Evolutionary conservation across 2,797 vertebrate genomes (phyloP), one percentile per base, ranked within the genome.

Genomic region (Neomorphus geoffroyi): DNA sequence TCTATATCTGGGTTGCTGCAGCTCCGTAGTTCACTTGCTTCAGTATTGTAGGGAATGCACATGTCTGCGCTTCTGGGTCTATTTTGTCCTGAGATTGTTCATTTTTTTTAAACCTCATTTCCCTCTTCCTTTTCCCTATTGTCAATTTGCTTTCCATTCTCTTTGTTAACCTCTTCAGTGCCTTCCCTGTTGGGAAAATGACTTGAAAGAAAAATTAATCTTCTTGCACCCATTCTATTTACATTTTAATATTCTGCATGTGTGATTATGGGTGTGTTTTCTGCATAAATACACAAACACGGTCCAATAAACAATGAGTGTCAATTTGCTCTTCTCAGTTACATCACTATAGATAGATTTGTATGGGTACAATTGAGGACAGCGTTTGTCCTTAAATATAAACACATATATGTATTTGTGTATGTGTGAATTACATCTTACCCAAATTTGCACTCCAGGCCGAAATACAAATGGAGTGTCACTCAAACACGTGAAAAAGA

Each of bases 41-140:
- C 92, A 74, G 58, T 85, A 94, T 57, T 87, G 65, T 74, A 96
- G 94, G 96, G 95, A 96, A 96, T 97, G 94, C 96, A 97, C 95
- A 96, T 97, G 96, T 96, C 93, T 97, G 96, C 96, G 64, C 96
- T 97, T 95, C 94, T 97, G 96, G 97, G 95, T 94, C 93, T 95
- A 88, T 96, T 54, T 74, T 94, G 80, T 96, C 91, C 95, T 95
- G 90, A 90, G 92, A 78, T 96, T 74, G 72, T 93, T 65, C 33
- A 57, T 96, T 89, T 96, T 83, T 92, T 96, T 94, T 28, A 88
- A 95, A 95, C 81, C 70, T 94, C 88, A 92, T 97, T 95, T 86
- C 56, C 90, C 93, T 91, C 83, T 94, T 96, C 93, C 94, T 95
- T 95, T 95, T 93, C 81, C 93, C 88, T 85, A 6, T 89, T 96